phyloP scores from a whole-genome alignment of 35 echinoderm and acorn worm genomes.

The Ophiothrix spiculata region DNA sequence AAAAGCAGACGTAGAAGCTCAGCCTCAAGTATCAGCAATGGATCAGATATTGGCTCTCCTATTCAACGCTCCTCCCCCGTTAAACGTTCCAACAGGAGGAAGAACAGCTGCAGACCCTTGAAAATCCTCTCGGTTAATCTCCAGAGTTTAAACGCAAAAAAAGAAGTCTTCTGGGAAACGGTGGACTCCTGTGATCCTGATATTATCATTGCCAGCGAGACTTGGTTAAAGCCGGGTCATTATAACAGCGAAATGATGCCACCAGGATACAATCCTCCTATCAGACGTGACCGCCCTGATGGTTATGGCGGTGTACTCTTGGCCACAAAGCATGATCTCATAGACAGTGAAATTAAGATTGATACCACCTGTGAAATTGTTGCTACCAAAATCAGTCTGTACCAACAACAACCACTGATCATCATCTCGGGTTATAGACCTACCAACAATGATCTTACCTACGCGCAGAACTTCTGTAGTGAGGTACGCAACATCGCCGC shows the following conservation, averaged over 20 bases:
- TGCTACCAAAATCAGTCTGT: constrained; percentile 25
- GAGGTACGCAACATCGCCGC: not conserved
- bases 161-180: constrained; percentile 19
- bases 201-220: constrained; percentile 35
- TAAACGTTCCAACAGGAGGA: constrained; percentile 19
- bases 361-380: too few relatives aligned
- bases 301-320: constrained; percentile 18
- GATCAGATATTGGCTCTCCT: too few relatives aligned
- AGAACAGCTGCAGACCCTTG: constrained; percentile 10
- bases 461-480: constrained; percentile 27
- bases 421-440: constrained; percentile 24
- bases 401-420: constrained; percentile 33
- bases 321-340: too few relatives aligned
- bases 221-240: constrained; percentile 20
- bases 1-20: not conserved
- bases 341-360: too few relatives aligned
- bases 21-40: not conserved
- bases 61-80: constrained; percentile 31
- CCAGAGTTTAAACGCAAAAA: constrained; percentile 24
- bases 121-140: constrained; percentile 33
- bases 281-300: constrained; percentile 18
- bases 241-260: constrained; percentile 7
- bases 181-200: constrained; percentile 18
- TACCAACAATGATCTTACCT: constrained; percentile 30
- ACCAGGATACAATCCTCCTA: constrained; percentile 17